Evolutionary conservation across 2,888 invertebrate species (phyloP).

Genomic region (Chymomyza fuscimana): DNA sequence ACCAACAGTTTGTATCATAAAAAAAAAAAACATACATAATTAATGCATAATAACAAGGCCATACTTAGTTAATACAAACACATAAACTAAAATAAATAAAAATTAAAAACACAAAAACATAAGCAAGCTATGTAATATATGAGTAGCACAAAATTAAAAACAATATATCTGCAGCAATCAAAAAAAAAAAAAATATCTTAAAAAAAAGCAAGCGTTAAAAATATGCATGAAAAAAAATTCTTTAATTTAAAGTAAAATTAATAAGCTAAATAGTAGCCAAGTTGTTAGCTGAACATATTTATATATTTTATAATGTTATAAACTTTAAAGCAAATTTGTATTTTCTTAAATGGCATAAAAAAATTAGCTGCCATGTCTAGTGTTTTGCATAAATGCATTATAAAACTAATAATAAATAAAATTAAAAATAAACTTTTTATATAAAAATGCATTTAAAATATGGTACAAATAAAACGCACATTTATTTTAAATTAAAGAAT

Average conservation of each 20-base stretch:
- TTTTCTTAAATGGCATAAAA: conserved; percentile 8
- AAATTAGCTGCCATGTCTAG: conserved; percentile 62
- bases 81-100: conserved; percentile 1
- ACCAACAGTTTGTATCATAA: neutral
- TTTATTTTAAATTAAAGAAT: conserved; percentile 68
- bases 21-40: neutral
- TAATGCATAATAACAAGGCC: conserved; percentile 53
- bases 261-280: neutral
- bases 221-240: conserved; percentile 40
- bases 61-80: conserved; percentile 68
- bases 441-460: conserved; percentile 67
- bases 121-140: neutral
- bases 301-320: conserved; percentile 14
- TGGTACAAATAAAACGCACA: conserved; percentile 59
- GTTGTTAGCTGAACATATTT: neutral
- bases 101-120: neutral
- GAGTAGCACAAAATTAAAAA: neutral
- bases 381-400: conserved; percentile 43
- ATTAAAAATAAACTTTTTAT: conserved; percentile 12
- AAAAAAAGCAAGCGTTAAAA: neutral
- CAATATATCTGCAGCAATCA: neutral
- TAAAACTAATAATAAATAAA: conserved; percentile 20
- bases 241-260: conserved; percentile 63
- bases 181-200: conserved; percentile 32
- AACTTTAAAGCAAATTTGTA: neutral